Base-by-base conservation (phyloP, 2,888 invertebrate genomes). In the Nesidiocoris tenuis region DNA sequence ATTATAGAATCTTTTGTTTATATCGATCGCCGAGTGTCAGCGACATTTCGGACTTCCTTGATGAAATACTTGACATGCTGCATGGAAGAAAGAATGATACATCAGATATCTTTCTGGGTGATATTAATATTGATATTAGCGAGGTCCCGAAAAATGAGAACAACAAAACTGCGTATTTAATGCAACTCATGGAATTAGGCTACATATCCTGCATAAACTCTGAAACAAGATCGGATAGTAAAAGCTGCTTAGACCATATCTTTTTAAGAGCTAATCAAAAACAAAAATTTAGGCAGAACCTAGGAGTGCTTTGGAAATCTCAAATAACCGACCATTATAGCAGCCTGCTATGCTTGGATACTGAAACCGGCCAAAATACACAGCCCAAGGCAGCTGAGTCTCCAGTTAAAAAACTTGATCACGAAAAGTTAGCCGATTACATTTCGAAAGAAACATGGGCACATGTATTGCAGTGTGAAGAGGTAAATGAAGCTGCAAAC, bases 51-150 rank as follows among this genome's bases (percentile, higher is more conserved):
- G 54, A 54, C 18, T 66, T 66, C 39, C 21, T 66, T 9, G 18
- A 54, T 25, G 66, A 54, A 39, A 39, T 66, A 54, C n/a, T 25
- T 39, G 18, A 19, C 1, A 39, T 19, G 5, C 54, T 66, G 39
- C 39, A 39, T 66, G 17, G 24, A 22, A 54, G 16, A 66, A 66
- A 66, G n/a, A 7, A 39, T 54, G 66, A 66, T 2, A 54, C 66
- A 9, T 17, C 39, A 17, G 66, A 66, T 54, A 1, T 66, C 2
- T 54, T 66, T 18, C 18, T 54, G 12, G 66, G 66, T 66, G 66
- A 66, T 54, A 39, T 54, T 17, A 66, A 66, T 54, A 66, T 66
- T 17, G 66, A 66, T 54, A 66, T 66, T 54, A 66, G 54, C 18
- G 17, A 54, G 39, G 9, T 39, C 66, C 66, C 66, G 5, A 66